Evolutionary conservation across 2,113 vertebrate genomes (phyloP).

Genomic region (Numenius arquata): DNA sequence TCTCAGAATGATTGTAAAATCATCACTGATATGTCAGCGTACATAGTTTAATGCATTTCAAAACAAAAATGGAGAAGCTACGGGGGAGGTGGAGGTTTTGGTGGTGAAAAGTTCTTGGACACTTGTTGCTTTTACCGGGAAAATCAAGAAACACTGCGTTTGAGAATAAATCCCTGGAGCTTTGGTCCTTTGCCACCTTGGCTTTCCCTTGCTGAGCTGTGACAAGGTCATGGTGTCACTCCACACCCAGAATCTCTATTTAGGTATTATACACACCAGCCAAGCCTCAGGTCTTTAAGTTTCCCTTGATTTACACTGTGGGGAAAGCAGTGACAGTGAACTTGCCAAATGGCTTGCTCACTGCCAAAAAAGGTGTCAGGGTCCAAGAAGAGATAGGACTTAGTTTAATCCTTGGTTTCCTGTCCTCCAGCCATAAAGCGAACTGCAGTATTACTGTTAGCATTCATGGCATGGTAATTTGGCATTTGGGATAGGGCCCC

Average conservation of each 20-base stretch:
- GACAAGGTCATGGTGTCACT: rapidly evolving
- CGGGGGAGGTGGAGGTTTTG: background rate
- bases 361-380: background rate
- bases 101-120: background rate
- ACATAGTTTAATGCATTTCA: background rate
- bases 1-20: constrained; percentile 15
- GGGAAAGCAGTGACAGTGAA: background rate
- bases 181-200: background rate
- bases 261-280: rapidly evolving
- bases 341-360: rapidly evolving
- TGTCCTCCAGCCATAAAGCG: background rate
- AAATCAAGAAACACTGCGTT: background rate
- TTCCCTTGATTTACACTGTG: background rate
- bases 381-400: background rate
- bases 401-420: background rate
- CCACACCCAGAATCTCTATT: background rate
- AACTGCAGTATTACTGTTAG: background rate
- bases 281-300: background rate
- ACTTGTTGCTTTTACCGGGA: background rate
- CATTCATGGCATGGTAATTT: rapidly evolving
- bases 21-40: background rate
- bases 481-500: rapidly evolving
- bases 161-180: background rate
- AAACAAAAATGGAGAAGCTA: background rate
- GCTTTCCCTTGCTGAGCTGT: background rate